Base-by-base conservation (phyloP, 2,113 vertebrate species). In the Brachypodius melanocephalos region DNA sequence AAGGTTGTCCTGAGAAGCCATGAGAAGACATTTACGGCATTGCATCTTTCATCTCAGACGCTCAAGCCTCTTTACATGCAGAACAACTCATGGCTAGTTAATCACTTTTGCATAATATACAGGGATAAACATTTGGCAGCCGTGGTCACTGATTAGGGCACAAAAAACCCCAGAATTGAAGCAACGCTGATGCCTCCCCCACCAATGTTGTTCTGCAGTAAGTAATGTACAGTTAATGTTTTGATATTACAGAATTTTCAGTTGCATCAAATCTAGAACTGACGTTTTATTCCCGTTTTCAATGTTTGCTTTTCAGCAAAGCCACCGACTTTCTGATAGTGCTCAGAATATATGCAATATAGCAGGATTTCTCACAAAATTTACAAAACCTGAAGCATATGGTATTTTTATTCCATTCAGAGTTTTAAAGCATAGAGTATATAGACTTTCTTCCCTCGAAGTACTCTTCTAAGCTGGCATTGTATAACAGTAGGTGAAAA, bases 401-500 rank as follows among this genome's bases (percentile, higher is more conserved):
- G 32, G 51, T 92, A 78, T 78, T 97, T 96, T 90, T 93, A 94
- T 69, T 80, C 85, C 75, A 88, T 85, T 92, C 71, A 63, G 34
- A 94, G 83, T 97, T 93, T 96, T 92, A 83, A 95, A 95, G 79
- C 40, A 69, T 34, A 49, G 68, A 73, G 52, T 65, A 74, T 36
- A 80, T 58, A 89, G 80, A 69, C 77, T 87, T 95, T 94, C 92
- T 87, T 88, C 32, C 36, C 84, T 61, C 66, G 16, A 91, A 96
- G 88, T 94, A 90, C 91, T 94, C 80, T 85, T 97, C 93, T 81
- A 92, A 96, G 90, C 89, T 63, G 46, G 69, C 59, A 88, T 72
- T 96, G 74, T 97, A 32, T 92, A 95, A 96, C 63, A 45, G 89
- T 72, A 86, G 95, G 95, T 95, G 96, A 95, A 96, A 97, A 86